phyloP scores from a whole-genome alignment of 2,888 invertebrate species.

The Horisme vitalbata region DNA sequence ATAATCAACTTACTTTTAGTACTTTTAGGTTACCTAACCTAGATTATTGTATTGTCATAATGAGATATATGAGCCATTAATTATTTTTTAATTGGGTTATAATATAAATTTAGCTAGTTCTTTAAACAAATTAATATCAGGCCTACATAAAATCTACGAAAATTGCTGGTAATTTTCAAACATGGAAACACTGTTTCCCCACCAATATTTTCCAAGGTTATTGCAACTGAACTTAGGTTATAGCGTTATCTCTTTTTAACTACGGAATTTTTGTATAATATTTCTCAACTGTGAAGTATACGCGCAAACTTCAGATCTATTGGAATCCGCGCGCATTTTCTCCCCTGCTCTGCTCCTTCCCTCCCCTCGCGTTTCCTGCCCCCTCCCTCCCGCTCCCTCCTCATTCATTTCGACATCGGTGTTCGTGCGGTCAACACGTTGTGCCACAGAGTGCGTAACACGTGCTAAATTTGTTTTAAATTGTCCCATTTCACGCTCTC shows the following conservation, averaged over 20 bases:
- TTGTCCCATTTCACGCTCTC: conserved; percentile 44
- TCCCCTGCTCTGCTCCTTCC: conserved; percentile 45
- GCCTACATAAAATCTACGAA: conserved; percentile 3
- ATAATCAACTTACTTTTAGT: too few species aligned
- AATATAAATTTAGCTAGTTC: too few species aligned
- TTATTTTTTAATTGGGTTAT: too few species aligned
- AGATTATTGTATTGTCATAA: too few species aligned
- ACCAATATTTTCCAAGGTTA: conserved; percentile 64
- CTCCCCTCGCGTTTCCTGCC: conserved; percentile 56
- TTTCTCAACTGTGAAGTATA: conserved; percentile 53
- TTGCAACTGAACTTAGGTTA: conserved; percentile 39
- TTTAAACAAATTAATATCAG: too few species aligned
- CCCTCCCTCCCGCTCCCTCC: conserved; percentile 60
- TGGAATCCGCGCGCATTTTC: conserved; percentile 55
- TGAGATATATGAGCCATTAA: too few species aligned
- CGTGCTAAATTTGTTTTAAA: conserved; percentile 59
- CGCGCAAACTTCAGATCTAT: conserved; percentile 57
- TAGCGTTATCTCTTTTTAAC: conserved; percentile 51
- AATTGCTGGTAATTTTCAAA: conserved; percentile 1
- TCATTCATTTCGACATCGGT: conserved; percentile 78
- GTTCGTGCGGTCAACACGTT: conserved; percentile 78
- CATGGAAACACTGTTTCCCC: conserved; percentile 50
- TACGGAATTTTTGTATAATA: conserved; percentile 22
- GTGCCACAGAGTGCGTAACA: conserved; percentile 67
- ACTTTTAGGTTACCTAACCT: too few species aligned